Conservation (phyloP, 2,113 vertebrate species). For the mouse (Mus musculus) region GRCm39 chr12:109811001-109811500, state of each 20-base stretch:
- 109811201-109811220: too few species aligned
- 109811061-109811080: neutral
- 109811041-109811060: too few species aligned
- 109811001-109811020: neutral
- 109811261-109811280: neutral
- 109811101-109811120: fast-evolving
- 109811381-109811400: fast-evolving
- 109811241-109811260: neutral
- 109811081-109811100: neutral
- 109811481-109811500: neutral
- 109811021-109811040: too few species aligned
- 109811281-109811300: neutral
- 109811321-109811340: fast-evolving
- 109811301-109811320: fast-evolving
- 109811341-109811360: neutral
- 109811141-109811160: fast-evolving
- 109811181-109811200: too few species aligned
- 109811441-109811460: neutral
- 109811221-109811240: neutral
- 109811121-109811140: too few species aligned
- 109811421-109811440: neutral
- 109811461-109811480: neutral
- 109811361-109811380: fast-evolving
- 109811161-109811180: fast-evolving
- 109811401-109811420: neutral